Percentiles rank a stretch among this genome's conserved stretches.
These are phyloP conservation scores for Porites lobata DNA, from an alignment of 92 coral and sea anemone species.

Conservation along the genomic window DNA sequence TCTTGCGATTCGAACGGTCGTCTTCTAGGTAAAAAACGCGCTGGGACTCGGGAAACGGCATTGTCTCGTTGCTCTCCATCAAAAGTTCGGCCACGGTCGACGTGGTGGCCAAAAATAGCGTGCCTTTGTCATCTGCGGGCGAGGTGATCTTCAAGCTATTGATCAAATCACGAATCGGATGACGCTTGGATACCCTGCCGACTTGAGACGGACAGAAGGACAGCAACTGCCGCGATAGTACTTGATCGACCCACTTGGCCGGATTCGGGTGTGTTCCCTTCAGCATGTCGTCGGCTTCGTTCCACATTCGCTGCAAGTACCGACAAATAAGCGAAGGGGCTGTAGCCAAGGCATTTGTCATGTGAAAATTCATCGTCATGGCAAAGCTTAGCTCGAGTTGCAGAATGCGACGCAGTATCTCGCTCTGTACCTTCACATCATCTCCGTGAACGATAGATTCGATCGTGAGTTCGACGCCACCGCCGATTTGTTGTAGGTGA, in stretches of 20 bases:
- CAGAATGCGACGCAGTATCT: neutral
- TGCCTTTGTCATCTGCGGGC: neutral
- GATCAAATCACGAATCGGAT: conserved; percentile 1
- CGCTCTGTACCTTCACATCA: too few species aligned
- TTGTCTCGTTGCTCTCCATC: neutral
- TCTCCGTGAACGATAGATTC: too few species aligned
- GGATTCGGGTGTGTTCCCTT: neutral
- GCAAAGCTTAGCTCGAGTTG: conserved; percentile 11
- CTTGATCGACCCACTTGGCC: neutral
- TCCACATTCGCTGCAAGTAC: neutral
- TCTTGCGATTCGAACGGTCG: neutral
- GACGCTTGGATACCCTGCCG: neutral
- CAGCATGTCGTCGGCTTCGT: neutral
- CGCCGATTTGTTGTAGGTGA: too few species aligned
- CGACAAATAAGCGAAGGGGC: conserved; percentile 1
- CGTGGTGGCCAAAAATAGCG: neutral
- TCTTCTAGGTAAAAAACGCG: conserved; percentile 6
- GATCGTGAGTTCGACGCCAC: too few species aligned
- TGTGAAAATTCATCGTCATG: neutral
- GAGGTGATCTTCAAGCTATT: neutral
- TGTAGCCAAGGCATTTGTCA: conserved; percentile 10
- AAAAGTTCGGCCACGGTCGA: neutral
- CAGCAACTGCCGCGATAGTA: neutral
- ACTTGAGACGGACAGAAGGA: conserved; percentile 20
- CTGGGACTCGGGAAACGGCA: neutral